Evolutionary conservation across 2,797 vertebrate genomes (phyloP).

Genomic region (Margarornis squamiger): DNA sequence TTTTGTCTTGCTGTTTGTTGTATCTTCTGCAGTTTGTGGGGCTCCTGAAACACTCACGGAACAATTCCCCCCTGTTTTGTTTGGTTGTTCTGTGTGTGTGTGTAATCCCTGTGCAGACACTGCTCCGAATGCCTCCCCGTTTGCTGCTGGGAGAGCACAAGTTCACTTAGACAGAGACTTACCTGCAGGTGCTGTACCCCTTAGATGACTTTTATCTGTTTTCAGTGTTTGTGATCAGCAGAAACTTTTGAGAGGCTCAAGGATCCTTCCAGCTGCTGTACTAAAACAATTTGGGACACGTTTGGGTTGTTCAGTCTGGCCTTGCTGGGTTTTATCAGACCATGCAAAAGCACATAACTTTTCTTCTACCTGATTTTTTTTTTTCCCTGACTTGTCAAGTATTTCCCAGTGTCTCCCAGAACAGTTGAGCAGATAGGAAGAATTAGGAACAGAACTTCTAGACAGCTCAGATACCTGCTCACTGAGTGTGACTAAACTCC

Average conservation of each 20-base stretch:
- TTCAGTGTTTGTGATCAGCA: neutral
- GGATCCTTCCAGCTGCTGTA: neutral
- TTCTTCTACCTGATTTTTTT: neutral
- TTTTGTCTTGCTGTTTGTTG: neutral
- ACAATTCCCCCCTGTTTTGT: too few species aligned
- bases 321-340: neutral
- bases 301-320: neutral
- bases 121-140: neutral
- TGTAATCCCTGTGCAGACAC: neutral
- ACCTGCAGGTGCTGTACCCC: neutral
- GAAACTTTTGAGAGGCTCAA: neutral
- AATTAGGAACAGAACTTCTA: neutral
- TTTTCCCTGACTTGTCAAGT: accelerated
- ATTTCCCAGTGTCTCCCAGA: neutral
- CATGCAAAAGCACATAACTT: neutral
- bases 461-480: neutral
- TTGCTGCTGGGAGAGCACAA: neutral
- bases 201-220: neutral
- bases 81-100: accelerated
- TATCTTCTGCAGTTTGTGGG: accelerated
- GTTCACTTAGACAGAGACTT: neutral
- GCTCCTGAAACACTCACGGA: neutral
- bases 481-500: neutral
- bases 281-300: neutral
- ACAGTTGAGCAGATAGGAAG: neutral